These are phyloP conservation scores for Helicolenus hilgendorfi DNA, from an alignment of 2,797 vertebrate species.

Conservation along the genomic window DNA sequence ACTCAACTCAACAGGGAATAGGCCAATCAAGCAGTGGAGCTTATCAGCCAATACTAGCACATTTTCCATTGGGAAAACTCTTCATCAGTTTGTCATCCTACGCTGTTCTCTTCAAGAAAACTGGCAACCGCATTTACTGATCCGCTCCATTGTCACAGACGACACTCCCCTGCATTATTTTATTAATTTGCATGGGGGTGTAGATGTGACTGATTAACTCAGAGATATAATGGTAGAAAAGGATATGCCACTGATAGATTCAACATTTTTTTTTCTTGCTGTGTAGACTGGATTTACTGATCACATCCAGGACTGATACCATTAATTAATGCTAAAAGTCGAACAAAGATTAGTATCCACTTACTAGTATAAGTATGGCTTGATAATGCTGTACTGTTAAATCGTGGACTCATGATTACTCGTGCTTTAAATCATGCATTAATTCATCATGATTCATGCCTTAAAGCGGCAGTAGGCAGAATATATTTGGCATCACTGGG, in stretches of 20 bases:
- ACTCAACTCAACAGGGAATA: conserved; percentile 41
- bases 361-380: neutral
- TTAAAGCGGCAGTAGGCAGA: neutral
- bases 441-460: neutral
- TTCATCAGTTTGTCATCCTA: conserved; percentile 57
- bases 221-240: neutral
- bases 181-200: conserved; percentile 39
- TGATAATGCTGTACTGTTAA: neutral
- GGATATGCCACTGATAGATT: neutral
- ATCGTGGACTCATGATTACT: neutral
- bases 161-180: neutral
- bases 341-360: neutral
- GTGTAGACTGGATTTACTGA: neutral
- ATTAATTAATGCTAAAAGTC: neutral
- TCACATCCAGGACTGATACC: neutral
- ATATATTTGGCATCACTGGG: no score
- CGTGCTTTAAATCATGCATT: neutral
- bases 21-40: conserved; percentile 56
- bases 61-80: conserved; percentile 51
- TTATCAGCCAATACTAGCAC: conserved; percentile 40
- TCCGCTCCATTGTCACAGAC: conserved; percentile 25
- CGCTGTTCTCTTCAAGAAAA: conserved; percentile 45
- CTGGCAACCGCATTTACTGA: conserved; percentile 51
- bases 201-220: conserved; percentile 34
- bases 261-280: neutral